A percentile compares a stretch with the other conserved stretches of the same genome.
These are phyloP conservation scores for Oreonectes daqikongensis DNA, from an alignment of 2,797 vertebrate genomes.

Conservation along the genomic window DNA sequence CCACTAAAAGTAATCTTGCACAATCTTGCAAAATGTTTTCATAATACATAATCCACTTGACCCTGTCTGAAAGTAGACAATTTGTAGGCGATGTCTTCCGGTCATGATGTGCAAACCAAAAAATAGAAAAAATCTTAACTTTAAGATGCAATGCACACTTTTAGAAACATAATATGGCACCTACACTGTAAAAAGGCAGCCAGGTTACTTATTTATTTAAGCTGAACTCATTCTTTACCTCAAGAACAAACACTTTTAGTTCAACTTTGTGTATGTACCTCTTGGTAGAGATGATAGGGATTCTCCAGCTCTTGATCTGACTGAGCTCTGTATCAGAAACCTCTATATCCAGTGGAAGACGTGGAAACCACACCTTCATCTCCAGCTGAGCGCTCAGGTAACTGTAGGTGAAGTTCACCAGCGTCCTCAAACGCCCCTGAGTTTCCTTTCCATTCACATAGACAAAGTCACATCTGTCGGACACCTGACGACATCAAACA, in stretches of 20 bases:
- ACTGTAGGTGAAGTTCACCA: constrained; percentile 91
- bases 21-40: constrained; percentile 24
- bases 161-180: too few relatives aligned
- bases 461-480: constrained; percentile 90
- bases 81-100: neutral
- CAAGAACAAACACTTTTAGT: neutral
- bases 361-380: constrained; percentile 90
- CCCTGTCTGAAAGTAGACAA: neutral
- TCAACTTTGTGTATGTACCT: constrained; percentile 62
- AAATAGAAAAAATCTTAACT: neutral
- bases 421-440: constrained; percentile 84
- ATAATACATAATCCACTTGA: constrained; percentile 14
- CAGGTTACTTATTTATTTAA: too few relatives aligned
- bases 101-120: neutral
- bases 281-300: constrained; percentile 83
- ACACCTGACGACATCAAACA: constrained; percentile 78
- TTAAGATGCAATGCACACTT: neutral
- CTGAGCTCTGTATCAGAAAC: constrained; percentile 91
- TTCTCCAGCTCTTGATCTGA: constrained; percentile 95
- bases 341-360: constrained; percentile 89
- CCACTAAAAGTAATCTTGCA: constrained; percentile 55
- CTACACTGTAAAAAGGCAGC: too few relatives aligned
- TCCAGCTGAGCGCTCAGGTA: constrained; percentile 87
- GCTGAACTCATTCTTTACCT: neutral
- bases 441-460: constrained; percentile 94